Base-by-base conservation (phyloP, 2,113 vertebrate genomes). In the Smithornis capensis region DNA sequence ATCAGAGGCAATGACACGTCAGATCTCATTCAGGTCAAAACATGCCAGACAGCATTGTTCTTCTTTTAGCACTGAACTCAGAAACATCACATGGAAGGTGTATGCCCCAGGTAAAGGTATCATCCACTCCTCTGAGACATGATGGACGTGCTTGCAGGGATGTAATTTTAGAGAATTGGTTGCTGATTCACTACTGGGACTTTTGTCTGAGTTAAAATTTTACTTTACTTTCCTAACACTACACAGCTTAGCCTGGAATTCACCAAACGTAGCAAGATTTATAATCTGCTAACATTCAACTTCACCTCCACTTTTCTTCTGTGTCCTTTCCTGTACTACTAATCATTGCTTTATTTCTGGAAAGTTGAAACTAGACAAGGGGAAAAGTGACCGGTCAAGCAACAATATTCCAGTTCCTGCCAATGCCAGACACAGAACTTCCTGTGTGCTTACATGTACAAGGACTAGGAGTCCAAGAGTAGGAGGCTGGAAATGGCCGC, bases 101-200 rank as follows among this genome's bases (percentile, higher is more conserved):
- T n/a, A 35, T 60, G 63, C 77, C 76, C 49, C 35, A 56, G 40
- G 64, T 53, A 71, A 49, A 69, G 16, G 65, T 14, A 71, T 59
- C 50, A 74, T 37, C 59, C 40, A 6, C 71, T 56, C 22, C 56
- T 59, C 53, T 69, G 88, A 87, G 88, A 84, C 77, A 65, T 62
- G 76, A 67, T 27, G 69, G 80, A 96, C 73, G 69, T 83, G 95
- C 80, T 84, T 76, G 50, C 38, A 70, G 83, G 40, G 59, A 80
- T 1, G 9, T 65, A 31, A 84, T 73, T 71, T 53, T 49, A 62
- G 52, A 84, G 83, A 87, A 56, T 50, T 24, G 2, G 76, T 86
- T 94, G 88, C 65, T 96, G 80, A 95, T 94, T 96, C 88, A 96
- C 71, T 35, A n/a, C 49, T 45, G n/a, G 37, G 60, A 49, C 52